Evolutionary conservation across 2,888 invertebrate species (phyloP), one percentile per base, ranked within the genome.

Genomic region (Chromoteleia sp.): DNA sequence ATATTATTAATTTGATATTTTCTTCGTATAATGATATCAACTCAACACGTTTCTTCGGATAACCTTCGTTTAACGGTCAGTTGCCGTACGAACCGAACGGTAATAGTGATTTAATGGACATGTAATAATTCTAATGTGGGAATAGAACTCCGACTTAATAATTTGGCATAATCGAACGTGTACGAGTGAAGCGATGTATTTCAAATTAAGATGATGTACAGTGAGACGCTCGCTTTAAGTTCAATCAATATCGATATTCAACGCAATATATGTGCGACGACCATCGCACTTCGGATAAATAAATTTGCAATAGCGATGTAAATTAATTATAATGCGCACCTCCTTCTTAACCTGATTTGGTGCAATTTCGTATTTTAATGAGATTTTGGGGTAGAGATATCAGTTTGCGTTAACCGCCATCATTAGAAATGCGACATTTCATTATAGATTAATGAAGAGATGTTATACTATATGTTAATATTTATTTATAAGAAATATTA

Each of bases 291-390:
- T 29, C n/a, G 14, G 12, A 56, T 39, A 56, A 65, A 74, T 65
- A 56, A 74, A 19, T 41, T 6, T 6, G 65, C 6, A 61, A 71
- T 41, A 41, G 59, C 17, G 41, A 2, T 36, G 41, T 61, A 36
- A 36, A 61, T 61, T 0, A 61, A 50, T 68, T 54, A 41, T 67
- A 56, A 58, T 67, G 65, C 15, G 10, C 48, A 45, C 19, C 54
- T 45, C 56, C 48, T 65, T 48, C 56, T 65, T 61, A 65, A 74
- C 65, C 45, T 45, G 43, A 54, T 74, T 74, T 43, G 63, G 29
- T 25, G 74, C 30, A 65, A 74, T 65, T 74, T 56, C 56, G 56
- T 39, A 41, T 45, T 75, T 75, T 75, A 75, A 75, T 58, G 75
- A 65, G 65, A 67, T 67, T 48, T 58, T 30, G n/a, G 19, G n/a